Percentiles rank a stretch among this genome's conserved stretches.
These are phyloP conservation scores for Hypomecis punctinalis DNA, from an alignment of 2,888 invertebrate genomes.

Conservation along the genomic window DNA sequence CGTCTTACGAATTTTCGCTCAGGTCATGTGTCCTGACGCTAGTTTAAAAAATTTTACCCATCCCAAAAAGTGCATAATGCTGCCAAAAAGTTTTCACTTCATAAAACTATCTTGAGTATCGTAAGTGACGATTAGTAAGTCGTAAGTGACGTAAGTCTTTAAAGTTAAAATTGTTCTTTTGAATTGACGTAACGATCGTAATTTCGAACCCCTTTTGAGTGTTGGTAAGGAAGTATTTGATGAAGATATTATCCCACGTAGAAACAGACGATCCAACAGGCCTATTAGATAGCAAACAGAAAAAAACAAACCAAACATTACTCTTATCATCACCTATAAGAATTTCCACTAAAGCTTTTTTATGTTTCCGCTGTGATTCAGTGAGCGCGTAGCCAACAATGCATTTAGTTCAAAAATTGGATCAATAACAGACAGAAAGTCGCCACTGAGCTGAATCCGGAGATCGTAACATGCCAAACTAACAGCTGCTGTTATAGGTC, in stretches of 20 bases:
- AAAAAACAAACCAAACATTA: constrained; percentile 2
- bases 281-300: neutral
- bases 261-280: neutral
- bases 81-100: too few relatives aligned
- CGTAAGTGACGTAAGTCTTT: too few relatives aligned
- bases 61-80: too few relatives aligned
- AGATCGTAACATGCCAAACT: constrained; percentile 20
- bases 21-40: too few relatives aligned
- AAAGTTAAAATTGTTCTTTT: too few relatives aligned
- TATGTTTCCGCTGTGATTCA: constrained; percentile 20
- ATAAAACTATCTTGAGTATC: too few relatives aligned
- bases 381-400: constrained; percentile 1
- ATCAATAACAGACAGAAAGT: constrained; percentile 32
- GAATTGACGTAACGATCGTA: too few relatives aligned
- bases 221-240: too few relatives aligned
- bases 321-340: constrained; percentile 6
- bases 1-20: too few relatives aligned
- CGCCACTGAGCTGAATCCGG: constrained; percentile 29
- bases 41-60: too few relatives aligned
- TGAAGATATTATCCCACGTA: neutral
- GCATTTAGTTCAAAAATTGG: constrained; percentile 23
- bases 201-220: too few relatives aligned
- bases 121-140: too few relatives aligned
- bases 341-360: constrained; percentile 19
- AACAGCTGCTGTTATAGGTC: constrained; percentile 25